Conservation (phyloP, 2,888 invertebrate genomes). For the Halocaridina rubra region DNA sequence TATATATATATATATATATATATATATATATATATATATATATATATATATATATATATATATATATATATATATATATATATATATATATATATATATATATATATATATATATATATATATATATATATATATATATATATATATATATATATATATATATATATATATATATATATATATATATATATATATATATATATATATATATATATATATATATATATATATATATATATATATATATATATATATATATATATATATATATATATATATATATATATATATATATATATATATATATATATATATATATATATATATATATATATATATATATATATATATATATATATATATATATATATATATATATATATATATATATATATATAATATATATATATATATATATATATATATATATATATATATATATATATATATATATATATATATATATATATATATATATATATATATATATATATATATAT, state of each 20-base stretch:
- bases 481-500: background rate
- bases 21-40: background rate
- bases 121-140: constrained; percentile 1
- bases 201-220: constrained; percentile 1
- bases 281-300: background rate
- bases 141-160: constrained; percentile 1
- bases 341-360: constrained; percentile 2
- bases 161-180: constrained; percentile 5
- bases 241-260: background rate
- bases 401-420: background rate
- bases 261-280: background rate
- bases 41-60: background rate
- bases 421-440: constrained; percentile 1
- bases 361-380: constrained; percentile 9
- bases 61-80: constrained; percentile 1
- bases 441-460: constrained; percentile 5
- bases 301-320: background rate
- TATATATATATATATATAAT: background rate
- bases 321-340: background rate
- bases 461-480: background rate
- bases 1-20: background rate
- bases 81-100: constrained; percentile 1
- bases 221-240: background rate
- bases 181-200: constrained; percentile 1
- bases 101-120: constrained; percentile 4